These are phyloP conservation scores for Corbicula japonica DNA, from an alignment of 2,888 invertebrate genomes.

Conservation along the genomic window DNA sequence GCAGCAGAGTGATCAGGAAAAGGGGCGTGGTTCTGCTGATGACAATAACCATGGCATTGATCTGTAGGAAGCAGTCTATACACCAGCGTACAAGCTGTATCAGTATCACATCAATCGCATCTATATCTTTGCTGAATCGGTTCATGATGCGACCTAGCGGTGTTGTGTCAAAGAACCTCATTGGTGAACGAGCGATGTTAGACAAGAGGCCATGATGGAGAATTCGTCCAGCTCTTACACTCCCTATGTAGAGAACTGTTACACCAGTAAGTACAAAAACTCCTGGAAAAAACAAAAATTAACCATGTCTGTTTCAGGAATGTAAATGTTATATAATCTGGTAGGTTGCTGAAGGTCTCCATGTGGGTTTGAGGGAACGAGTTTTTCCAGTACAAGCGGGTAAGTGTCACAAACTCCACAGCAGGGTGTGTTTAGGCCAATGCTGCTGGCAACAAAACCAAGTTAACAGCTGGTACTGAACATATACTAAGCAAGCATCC, in stretches of 20 bases:
- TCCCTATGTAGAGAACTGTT: slow-evolving; percentile 44
- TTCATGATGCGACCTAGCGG: slow-evolving; percentile 81
- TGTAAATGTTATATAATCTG: too few relatives aligned
- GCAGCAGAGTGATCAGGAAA: slow-evolving; percentile 78
- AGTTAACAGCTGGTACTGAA: too few relatives aligned
- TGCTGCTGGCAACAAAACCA: too few relatives aligned
- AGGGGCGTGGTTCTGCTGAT: slow-evolving; percentile 80
- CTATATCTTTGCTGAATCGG: slow-evolving; percentile 82
- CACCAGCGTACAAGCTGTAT: slow-evolving; percentile 72
- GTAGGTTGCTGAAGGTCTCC: too few relatives aligned
- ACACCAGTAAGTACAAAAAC: slow-evolving; percentile 42
- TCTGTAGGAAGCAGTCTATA: slow-evolving; percentile 68
- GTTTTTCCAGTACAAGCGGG: too few relatives aligned
- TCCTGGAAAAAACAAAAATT: too few relatives aligned
- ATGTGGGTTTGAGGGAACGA: too few relatives aligned
- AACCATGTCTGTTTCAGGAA: too few relatives aligned
- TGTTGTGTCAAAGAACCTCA: slow-evolving; percentile 83
- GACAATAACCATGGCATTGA: slow-evolving; percentile 75
- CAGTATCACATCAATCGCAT: slow-evolving; percentile 78
- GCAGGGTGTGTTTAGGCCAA: too few relatives aligned
- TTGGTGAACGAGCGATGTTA: slow-evolving; percentile 71
- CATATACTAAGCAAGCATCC: too few relatives aligned
- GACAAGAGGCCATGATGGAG: slow-evolving; percentile 44
- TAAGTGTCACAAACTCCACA: too few relatives aligned
- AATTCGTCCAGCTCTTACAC: slow-evolving; percentile 43